Conservation (phyloP, 2,888 invertebrate genomes). For the Polymixis lichenea region DNA sequence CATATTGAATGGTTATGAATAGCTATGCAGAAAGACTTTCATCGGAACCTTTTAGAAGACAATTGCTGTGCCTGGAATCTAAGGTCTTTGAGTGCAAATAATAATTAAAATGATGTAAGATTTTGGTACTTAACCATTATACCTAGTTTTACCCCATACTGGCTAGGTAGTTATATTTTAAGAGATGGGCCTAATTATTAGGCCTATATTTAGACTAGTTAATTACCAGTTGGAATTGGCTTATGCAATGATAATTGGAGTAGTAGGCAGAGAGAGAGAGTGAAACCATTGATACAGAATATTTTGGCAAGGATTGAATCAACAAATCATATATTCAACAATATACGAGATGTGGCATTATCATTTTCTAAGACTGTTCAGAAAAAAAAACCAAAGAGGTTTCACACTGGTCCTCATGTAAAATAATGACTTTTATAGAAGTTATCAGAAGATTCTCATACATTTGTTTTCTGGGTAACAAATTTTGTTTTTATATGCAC, state of each 20-base stretch:
- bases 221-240: neutral
- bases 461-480: neutral
- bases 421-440: neutral
- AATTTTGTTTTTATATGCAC: neutral
- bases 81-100: no score
- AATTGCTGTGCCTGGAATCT: no score
- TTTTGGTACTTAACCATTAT: neutral
- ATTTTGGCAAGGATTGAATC: slow-evolving; percentile 32
- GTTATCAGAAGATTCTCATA: neutral
- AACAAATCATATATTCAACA: slow-evolving; percentile 34
- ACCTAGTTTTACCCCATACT: neutral
- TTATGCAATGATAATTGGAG: neutral
- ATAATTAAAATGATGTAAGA: neutral
- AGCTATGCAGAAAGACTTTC: no score
- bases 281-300: slow-evolving; percentile 1
- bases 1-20: no score
- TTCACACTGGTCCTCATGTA: neutral
- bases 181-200: neutral
- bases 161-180: neutral
- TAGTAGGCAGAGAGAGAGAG: neutral
- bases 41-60: no score
- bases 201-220: no score
- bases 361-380: slow-evolving; percentile 1
- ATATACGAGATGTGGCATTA: slow-evolving; percentile 20
- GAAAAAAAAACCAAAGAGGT: neutral